Evolutionary conservation across 2,888 invertebrate species (phyloP), one percentile per base, ranked within the genome.

Genomic region (Chouioia cunea): DNA sequence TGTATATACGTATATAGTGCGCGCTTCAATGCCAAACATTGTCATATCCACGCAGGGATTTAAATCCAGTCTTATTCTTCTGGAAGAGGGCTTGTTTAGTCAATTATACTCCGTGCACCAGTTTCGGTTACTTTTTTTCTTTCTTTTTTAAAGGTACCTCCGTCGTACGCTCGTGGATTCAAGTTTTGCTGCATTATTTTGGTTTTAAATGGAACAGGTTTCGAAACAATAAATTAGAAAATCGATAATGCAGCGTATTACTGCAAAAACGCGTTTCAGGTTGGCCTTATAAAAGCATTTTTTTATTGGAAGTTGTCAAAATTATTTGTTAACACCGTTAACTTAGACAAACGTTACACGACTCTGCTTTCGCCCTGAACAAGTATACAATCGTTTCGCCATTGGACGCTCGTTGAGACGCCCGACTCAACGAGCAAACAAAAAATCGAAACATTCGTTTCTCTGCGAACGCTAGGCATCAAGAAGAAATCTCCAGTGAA

Each of bases 11-110:
- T n/a, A n/a, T n/a, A n/a, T n/a, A n/a, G 54, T 16, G 27, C 15
- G 48, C 14, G 36, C 6, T 12, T 36, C 36, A 53, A 64, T 58
- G 46, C 47, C 62, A 46, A 50, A 62, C 36, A 27, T 14, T 27
- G 12, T 12, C 52, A 6, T 22, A 20, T 56, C n/a, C 15, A 16
- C 48, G 43, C 16, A 36, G 66, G 63, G 63, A 67, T 71, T 71
- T 71, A 71, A 71, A 71, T 71, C 53, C 63, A 56, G 57, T 58
- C 53, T 47, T 46, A 18, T 53, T 36, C 22, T 54, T 20, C 10
- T 10, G 6, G 36, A 36, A 10, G 18, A 57, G 48, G 36, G 27
- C 23, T 50, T 47, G 54, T 48, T 67, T 50, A 48, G 64, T 66
- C 63, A 64, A 63, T 58, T 58, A 52, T 27, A 16, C 36, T 62